Conservation (phyloP, 2,888 invertebrate species). For the Melinopterus prodromus region DNA sequence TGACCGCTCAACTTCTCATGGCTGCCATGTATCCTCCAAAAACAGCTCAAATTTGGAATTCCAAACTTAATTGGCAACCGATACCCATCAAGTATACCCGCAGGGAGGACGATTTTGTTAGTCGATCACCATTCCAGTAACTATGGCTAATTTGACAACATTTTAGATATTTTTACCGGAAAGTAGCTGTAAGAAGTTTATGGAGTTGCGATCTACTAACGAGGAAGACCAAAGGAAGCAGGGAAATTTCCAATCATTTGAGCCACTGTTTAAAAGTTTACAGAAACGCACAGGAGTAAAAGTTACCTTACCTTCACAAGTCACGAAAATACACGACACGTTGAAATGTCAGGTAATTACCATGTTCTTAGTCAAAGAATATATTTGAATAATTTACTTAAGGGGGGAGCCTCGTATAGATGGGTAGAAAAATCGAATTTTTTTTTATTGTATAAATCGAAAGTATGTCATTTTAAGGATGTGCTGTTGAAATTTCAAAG, state of each 20-base stretch:
- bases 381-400: too few relatives aligned
- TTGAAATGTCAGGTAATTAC: constrained; percentile 10
- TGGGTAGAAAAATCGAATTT: too few relatives aligned
- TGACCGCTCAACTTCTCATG: constrained; percentile 72
- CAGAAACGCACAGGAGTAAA: neutral
- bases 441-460: too few relatives aligned
- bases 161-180: neutral
- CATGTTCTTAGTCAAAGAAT: too few relatives aligned
- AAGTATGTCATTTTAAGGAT: too few relatives aligned
- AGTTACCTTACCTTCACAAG: neutral
- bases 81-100: constrained; percentile 44
- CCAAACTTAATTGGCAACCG: constrained; percentile 74
- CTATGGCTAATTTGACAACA: neutral
- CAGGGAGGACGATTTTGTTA: neutral
- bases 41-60: constrained; percentile 65
- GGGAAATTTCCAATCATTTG: neutral
- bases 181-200: neutral
- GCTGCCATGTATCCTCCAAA: constrained; percentile 74
- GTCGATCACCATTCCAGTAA: neutral
- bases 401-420: too few relatives aligned
- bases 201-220: neutral
- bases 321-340: constrained; percentile 5
- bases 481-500: too few relatives aligned
- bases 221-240: neutral
- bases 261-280: constrained; percentile 6